phyloP scores from a whole-genome alignment of 2,797 vertebrate species.

The Gorsachius magnificus region DNA sequence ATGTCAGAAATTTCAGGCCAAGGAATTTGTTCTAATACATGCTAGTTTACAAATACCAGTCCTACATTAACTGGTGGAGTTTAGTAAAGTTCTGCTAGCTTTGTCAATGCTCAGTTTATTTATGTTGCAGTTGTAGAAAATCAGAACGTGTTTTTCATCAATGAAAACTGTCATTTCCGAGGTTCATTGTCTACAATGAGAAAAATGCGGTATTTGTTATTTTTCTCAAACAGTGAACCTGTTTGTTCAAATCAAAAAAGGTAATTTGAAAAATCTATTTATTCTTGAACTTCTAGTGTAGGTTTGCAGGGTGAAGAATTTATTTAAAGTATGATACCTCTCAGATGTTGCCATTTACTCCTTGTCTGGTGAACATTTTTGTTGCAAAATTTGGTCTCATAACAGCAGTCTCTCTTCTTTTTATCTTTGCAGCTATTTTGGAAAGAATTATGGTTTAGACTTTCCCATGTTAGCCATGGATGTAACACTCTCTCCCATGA shows the following conservation, averaged over 20 bases:
- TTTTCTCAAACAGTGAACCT: not conserved
- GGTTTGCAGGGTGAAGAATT: not conserved
- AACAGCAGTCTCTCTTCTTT: not conserved
- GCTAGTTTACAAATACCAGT: not conserved
- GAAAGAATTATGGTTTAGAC: constrained; percentile 70
- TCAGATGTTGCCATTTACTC: not conserved
- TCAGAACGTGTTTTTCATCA: not conserved
- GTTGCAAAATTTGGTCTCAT: not conserved
- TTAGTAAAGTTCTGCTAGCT: not conserved
- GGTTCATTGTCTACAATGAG: not conserved
- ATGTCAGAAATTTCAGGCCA: not conserved
- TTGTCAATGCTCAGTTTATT: not conserved
- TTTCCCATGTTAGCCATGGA: constrained; percentile 83
- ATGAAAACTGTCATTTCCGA: not conserved
- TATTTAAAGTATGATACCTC: not conserved
- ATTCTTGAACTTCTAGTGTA: not conserved
- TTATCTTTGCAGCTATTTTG: constrained; percentile 75
- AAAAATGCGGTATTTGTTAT: not conserved
- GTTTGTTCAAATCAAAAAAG: not conserved
- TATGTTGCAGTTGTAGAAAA: not conserved
- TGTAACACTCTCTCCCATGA: constrained; percentile 82
- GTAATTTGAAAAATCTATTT: not conserved
- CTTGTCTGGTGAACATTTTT: not conserved
- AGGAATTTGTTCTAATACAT: not conserved
- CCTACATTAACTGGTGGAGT: not conserved